Percentiles rank a stretch among this genome's conserved stretches.
phyloP scores from a whole-genome alignment of 2,797 vertebrate genomes.

The Natrix natrix region DNA sequence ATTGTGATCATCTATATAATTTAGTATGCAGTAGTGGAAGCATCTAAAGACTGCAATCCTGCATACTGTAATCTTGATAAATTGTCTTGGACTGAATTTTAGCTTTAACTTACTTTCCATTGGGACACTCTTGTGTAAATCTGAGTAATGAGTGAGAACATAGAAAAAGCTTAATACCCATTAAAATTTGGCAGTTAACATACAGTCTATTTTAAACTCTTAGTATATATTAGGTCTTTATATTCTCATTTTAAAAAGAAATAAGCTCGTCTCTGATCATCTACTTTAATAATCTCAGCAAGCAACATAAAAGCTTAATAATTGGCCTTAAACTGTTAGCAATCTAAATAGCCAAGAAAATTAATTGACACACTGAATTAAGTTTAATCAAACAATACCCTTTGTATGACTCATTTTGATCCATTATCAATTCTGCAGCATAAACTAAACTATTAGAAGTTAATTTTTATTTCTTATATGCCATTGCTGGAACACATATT shows the following conservation, averaged over 20 bases:
- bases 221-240: background rate
- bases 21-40: background rate
- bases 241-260: background rate
- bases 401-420: constrained; percentile 26
- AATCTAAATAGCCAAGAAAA: constrained; percentile 17
- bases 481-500: constrained; percentile 37
- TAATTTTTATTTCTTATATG: constrained; percentile 29
- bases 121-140: background rate
- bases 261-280: background rate
- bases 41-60: background rate
- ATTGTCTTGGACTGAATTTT: background rate
- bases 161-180: background rate
- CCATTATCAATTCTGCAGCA: constrained; percentile 31
- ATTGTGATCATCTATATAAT: background rate
- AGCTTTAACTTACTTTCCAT: background rate
- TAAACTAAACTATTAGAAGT: constrained; percentile 45
- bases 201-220: background rate
- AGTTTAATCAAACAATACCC: constrained; percentile 38
- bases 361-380: constrained; percentile 7
- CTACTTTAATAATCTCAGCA: constrained; percentile 13
- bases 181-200: background rate
- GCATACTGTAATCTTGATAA: background rate
- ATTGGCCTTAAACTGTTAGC: constrained; percentile 10
- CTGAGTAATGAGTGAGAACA: background rate
- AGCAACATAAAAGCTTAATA: constrained; percentile 13